Conservation (phyloP, 1,140 invertebrate genomes). For the Calycopis cecrops region DNA sequence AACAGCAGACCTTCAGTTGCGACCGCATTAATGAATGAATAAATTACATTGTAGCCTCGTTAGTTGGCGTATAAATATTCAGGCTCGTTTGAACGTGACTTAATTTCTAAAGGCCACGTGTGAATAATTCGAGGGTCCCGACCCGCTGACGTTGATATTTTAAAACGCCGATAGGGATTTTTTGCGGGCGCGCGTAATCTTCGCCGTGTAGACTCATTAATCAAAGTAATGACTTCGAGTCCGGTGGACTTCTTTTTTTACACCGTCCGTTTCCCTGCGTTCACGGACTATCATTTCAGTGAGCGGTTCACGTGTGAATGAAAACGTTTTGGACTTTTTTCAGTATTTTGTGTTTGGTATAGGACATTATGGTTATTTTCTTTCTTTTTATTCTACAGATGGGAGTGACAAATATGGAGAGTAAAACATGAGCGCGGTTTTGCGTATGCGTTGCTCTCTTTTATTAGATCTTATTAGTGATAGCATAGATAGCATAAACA, state of each 20-base stretch:
- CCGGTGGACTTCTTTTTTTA: background rate
- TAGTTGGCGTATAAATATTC: too few species aligned
- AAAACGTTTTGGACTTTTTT: background rate
- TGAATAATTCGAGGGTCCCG: slow-evolving; percentile 19
- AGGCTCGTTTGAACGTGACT: background rate
- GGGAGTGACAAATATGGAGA: too few species aligned
- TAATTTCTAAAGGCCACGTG: slow-evolving; percentile 2
- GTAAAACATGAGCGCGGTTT: too few species aligned
- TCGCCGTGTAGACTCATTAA: slow-evolving; percentile 25
- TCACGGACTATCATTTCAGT: background rate
- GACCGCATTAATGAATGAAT: too few species aligned
- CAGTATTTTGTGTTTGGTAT: background rate
- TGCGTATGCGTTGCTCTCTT: too few species aligned
- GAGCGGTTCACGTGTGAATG: slow-evolving; percentile 6
- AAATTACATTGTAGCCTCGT: too few species aligned
- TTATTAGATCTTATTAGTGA: too few species aligned
- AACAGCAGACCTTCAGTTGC: too few species aligned
- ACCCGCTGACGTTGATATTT: slow-evolving; percentile 24
- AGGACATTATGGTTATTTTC: background rate
- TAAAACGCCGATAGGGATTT: slow-evolving; percentile 19
- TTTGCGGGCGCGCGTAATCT: slow-evolving; percentile 25
- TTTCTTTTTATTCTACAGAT: too few species aligned
- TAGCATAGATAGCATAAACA: too few species aligned
- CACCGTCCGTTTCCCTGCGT: slow-evolving; percentile 3
- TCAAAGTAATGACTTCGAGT: slow-evolving; percentile 23